Base-by-base conservation (phyloP, 2,888 invertebrate genomes). In the Ashinkailepas kermadecensis region DNA sequence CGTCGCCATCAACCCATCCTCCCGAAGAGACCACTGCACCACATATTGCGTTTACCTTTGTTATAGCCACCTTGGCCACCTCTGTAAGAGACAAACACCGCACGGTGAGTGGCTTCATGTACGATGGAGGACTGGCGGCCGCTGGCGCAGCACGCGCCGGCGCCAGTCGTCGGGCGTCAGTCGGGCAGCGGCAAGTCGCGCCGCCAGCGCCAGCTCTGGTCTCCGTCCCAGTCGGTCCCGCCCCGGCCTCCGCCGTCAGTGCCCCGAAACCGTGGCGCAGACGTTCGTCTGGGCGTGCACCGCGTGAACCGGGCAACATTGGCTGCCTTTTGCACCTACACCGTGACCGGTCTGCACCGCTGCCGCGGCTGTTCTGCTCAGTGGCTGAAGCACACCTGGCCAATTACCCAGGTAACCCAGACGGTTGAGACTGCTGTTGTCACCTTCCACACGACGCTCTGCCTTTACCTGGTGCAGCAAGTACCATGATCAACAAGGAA, bases 31-130 rank as follows among this genome's bases (percentile, higher is more conserved):
- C 56, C 23, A 39, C 39, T 39, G 39, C 39, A 39, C 39, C 9
- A 67, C 67, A 67, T 39, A 4, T 39, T 39, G 54, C 58, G 57
- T 58, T 79, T 79, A 79, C 79, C 79, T 79, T 79, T 79, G 58
- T 79, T 79, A 79, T 79, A 79, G 79, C 79, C 79, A 58, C 79
- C 79, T 25, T 21, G 79, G 58, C 58, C 57, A 79, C 79, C 79
- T 79, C 79, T 79, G 79, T 39, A 74, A 74, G 74, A 74, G 18
- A 56, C 54, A 21, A 56, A 18, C 54, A 74, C 74, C 54, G 54
- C 54, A 56, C 21, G 74, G 74, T 74, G 74, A 74, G 74, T 10
- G 56, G 10, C 74, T 18, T 74, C 54, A 13, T 23, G 39, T 15
- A 15, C 39, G 15, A 39, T 4, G 23, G 12, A 11, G 67, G 23